A percentile compares a stretch with the other conserved stretches of the same genome.
Evolutionary conservation across 2,113 vertebrate genomes (phyloP).

Genomic region (Atherinomorus stipes): DNA sequence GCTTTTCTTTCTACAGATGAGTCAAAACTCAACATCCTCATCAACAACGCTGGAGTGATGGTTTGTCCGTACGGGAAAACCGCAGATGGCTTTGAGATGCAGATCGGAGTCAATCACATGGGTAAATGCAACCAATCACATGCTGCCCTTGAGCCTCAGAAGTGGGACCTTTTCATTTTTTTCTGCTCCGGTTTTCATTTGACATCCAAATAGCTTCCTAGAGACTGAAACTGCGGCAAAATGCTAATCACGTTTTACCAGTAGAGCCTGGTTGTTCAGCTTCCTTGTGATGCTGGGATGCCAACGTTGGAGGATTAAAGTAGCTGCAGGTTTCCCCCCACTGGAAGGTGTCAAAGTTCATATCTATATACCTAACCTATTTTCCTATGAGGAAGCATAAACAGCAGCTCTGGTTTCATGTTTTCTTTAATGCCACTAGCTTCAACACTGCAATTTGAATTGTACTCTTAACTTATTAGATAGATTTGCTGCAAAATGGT

Average conservation of each 20-base stretch:
- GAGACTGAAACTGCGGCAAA: not conserved
- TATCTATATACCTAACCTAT: no score
- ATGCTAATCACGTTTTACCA: no score
- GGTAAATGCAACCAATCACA: conserved; percentile 67
- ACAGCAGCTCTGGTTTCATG: no score
- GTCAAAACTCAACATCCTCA: conserved; percentile 81
- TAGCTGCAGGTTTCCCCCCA: no score
- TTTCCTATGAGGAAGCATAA: no score
- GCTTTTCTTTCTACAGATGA: conserved; percentile 65
- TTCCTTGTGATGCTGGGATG: no score
- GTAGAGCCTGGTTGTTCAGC: no score
- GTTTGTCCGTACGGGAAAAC: conserved; percentile 84
- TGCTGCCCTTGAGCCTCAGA: not conserved
- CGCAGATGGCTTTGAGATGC: conserved; percentile 85
- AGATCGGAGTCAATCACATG: conserved; percentile 86
- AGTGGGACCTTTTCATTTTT: not conserved
- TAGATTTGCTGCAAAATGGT: not conserved
- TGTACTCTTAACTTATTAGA: no score
- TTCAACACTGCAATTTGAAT: not conserved
- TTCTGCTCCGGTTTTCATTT: not conserved
- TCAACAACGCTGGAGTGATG: conserved; percentile 88
- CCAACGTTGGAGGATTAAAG: no score
- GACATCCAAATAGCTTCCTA: accelerated
- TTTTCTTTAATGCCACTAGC: not conserved
- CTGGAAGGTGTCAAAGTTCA: no score